Evolutionary conservation across 2,797 vertebrate species (phyloP).

Genomic region (Streptopelia turtur): DNA sequence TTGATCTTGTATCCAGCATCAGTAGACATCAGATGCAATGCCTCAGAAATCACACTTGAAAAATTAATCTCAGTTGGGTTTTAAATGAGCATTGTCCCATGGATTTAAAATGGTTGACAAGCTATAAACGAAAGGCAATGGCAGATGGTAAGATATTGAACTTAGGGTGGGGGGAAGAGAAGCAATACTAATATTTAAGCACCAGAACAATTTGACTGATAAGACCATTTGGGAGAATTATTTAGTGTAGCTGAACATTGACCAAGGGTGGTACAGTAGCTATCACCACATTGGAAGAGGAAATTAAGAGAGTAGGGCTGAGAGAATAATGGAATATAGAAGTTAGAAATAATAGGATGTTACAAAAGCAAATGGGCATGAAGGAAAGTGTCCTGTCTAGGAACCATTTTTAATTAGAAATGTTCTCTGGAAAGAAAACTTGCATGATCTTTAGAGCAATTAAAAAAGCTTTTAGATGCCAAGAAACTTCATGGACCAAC

Average conservation of each 20-base stretch:
- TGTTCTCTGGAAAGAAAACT: neutral
- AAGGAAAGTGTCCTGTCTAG: neutral
- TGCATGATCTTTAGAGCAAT: neutral
- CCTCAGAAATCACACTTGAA: neutral
- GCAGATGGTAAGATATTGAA: neutral
- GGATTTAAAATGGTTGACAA: conserved; percentile 22
- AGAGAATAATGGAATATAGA: neutral
- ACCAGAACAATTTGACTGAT: neutral
- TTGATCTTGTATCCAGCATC: neutral
- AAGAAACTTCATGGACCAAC: neutral
- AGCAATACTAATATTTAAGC: neutral
- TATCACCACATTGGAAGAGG: neutral
- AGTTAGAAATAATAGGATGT: neutral
- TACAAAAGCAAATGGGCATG: neutral
- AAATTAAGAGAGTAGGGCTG: neutral
- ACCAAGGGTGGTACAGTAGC: neutral
- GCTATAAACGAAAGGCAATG: neutral
- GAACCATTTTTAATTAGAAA: neutral
- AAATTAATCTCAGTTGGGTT: neutral
- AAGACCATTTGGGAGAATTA: neutral
- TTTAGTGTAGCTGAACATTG: neutral
- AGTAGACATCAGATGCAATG: neutral
- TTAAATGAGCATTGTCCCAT: neutral
- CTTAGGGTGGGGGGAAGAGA: neutral
- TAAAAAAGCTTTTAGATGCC: neutral